Percentiles rank a stretch among this genome's conserved stretches.
These are phyloP conservation scores for Diorhabda carinulata DNA, from an alignment of 1,140 invertebrate species.

Conservation along the genomic window DNA sequence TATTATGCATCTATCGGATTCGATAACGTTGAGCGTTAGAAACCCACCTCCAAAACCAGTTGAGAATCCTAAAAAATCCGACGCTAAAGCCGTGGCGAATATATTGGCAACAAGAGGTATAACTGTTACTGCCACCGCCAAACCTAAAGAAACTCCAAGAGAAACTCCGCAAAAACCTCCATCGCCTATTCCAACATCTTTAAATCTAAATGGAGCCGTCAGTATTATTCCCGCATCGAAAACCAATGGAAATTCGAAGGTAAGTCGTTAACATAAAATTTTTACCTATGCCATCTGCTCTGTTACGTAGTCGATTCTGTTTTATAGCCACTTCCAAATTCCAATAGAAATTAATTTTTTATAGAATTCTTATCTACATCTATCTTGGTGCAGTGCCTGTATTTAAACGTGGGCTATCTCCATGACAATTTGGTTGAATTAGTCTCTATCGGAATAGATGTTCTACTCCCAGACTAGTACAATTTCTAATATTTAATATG, in stretches of 20 bases:
- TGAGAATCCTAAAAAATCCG: constrained; percentile 54
- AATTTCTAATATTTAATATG: no score
- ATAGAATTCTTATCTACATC: no score
- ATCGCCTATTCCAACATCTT: constrained; percentile 43
- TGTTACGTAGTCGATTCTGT: no score
- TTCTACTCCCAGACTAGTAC: no score
- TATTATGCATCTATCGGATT: constrained; percentile 59
- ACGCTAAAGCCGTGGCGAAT: constrained; percentile 69
- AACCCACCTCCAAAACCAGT: constrained; percentile 41
- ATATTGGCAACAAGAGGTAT: constrained; percentile 71
- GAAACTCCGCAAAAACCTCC: constrained; percentile 36
- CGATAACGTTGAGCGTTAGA: constrained; percentile 64
- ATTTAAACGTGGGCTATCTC: no score
- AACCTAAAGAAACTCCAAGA: constrained; percentile 35
- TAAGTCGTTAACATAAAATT: constrained; percentile 8
- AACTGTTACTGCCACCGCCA: constrained; percentile 60
- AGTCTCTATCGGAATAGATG: no score
- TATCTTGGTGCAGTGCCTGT: no score
- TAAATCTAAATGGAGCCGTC: constrained; percentile 69
- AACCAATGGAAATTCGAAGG: constrained; percentile 29
- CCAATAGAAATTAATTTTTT: no score
- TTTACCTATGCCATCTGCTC: no score
- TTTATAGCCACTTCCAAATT: no score
- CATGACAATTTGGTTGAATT: no score
- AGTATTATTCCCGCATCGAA: constrained; percentile 60